Evolutionary conservation across 2,797 vertebrate genomes (phyloP).

Genomic region (Urophycis tenuis): DNA sequence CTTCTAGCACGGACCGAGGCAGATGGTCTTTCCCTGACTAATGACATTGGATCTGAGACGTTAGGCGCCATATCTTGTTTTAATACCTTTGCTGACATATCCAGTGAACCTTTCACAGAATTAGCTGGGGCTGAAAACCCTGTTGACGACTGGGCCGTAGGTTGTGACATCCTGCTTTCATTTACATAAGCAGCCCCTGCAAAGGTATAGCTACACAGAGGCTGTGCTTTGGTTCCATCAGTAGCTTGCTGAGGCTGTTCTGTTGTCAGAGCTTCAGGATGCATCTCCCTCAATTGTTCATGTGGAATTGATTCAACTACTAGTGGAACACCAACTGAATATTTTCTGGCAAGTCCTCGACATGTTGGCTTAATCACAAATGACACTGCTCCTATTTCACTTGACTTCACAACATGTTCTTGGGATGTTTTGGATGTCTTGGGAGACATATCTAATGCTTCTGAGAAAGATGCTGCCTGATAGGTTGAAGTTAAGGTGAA

Average conservation of each 20-base stretch:
- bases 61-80: conserved; percentile 21
- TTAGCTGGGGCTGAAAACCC: conserved; percentile 52
- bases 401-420: conserved; percentile 17
- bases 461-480: conserved; percentile 53
- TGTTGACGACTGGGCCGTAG: conserved; percentile 16
- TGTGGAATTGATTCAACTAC: conserved; percentile 46
- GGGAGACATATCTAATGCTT: conserved; percentile 64
- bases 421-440: conserved; percentile 31
- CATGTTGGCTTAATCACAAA: conserved; percentile 56
- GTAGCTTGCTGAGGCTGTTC: conserved; percentile 19
- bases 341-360: conserved; percentile 39
- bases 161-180: conserved; percentile 16
- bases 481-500: conserved; percentile 12
- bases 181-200: conserved; percentile 4
- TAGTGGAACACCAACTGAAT: conserved; percentile 55
- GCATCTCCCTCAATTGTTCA: conserved; percentile 23
- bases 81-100: conserved; percentile 61
- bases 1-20: conserved; percentile 35
- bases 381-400: conserved; percentile 48
- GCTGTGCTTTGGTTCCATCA: conserved; percentile 17
- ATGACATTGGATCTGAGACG: conserved; percentile 52
- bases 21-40: conserved; percentile 48
- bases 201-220: not conserved
- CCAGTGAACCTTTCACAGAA: conserved; percentile 50
- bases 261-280: conserved; percentile 17